Evolutionary conservation across 2,888 invertebrate genomes (phyloP), one percentile per base, ranked within the genome.

Genomic region (Caenorhabditis parvicauda): DNA sequence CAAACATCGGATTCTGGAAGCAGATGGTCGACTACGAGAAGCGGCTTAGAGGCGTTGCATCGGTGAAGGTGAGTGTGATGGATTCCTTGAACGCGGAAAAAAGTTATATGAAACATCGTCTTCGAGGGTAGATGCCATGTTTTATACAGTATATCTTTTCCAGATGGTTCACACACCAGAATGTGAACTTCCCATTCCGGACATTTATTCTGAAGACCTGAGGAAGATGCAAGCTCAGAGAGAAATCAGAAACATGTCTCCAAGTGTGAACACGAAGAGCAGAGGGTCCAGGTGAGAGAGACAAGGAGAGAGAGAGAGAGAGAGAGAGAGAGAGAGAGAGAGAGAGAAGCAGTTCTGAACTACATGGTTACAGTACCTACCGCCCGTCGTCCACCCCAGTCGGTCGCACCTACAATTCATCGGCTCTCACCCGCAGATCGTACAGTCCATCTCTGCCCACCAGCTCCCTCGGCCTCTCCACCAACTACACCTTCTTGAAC

Each of bases 1-100:
- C 92, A 2, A 93, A 93, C 83, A 88, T 88, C 38, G 91, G 91
- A 2, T 93, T 93, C 84, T 92, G 92, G 86, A 87, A 88, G 63
- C 92, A 93, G 82, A 86, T 93, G 60, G 89, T 92, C 41, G 88
- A 89, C 64, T 93, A 87, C 77, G 92, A 93, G 82, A 63, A 69
- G 21, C 64, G 73, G 9, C 48, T 79, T 35, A 61, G 74, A 29
- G 74, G 73, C 59, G 51, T 32, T 29, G 47, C 57, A 47, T 68
- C 57, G 4, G 50, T 61, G 24, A 61, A 61, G n/a, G n/a, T n/a
- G n/a, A n/a, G n/a, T n/a, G n/a, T n/a, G 24, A 22, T 44, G 1
- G 9, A 24, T 1, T 44, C 27, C 21, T 41, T n/a, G 14, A 35
- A 12, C 35, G 9, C n/a, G n/a, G n/a, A n/a, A n/a, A n/a, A n/a